Percentiles rank a stretch among this genome's conserved stretches.
phyloP scores from a whole-genome alignment of 2,113 vertebrate genomes.

The Peromyscus californicus region DNA sequence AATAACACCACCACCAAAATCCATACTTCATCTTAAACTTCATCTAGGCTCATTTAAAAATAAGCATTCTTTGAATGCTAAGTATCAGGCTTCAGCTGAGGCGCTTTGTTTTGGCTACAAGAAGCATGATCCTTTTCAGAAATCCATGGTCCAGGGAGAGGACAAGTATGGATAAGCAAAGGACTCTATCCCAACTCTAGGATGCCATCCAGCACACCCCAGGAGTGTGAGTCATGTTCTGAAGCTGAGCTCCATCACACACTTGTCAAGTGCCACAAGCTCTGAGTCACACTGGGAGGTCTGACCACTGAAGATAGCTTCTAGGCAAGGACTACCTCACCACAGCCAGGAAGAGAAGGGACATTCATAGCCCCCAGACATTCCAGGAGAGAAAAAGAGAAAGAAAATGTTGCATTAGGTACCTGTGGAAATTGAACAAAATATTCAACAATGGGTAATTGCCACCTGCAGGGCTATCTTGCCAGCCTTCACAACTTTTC shows the following conservation, averaged over 20 bases:
- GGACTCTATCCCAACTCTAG: too few relatives aligned
- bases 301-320: neutral
- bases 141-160: neutral
- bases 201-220: rapidly evolving
- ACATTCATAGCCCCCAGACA: rapidly evolving
- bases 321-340: neutral
- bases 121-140: neutral
- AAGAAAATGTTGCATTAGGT: neutral
- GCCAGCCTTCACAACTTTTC: neutral
- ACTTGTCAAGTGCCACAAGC: neutral
- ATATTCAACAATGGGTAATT: too few relatives aligned
- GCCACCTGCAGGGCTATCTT: neutral
- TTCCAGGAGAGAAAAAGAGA: neutral
- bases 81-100: neutral
- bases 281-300: neutral
- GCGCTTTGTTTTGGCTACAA: neutral
- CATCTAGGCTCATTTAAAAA: neutral
- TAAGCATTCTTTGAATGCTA: neutral
- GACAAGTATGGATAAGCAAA: neutral
- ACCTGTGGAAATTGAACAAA: too few relatives aligned
- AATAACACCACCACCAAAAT: too few relatives aligned
- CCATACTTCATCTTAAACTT: neutral
- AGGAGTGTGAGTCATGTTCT: neutral
- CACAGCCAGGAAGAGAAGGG: neutral
- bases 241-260: neutral